Conservation (phyloP, 2,797 vertebrate species). For the Apogon talboti region DNA sequence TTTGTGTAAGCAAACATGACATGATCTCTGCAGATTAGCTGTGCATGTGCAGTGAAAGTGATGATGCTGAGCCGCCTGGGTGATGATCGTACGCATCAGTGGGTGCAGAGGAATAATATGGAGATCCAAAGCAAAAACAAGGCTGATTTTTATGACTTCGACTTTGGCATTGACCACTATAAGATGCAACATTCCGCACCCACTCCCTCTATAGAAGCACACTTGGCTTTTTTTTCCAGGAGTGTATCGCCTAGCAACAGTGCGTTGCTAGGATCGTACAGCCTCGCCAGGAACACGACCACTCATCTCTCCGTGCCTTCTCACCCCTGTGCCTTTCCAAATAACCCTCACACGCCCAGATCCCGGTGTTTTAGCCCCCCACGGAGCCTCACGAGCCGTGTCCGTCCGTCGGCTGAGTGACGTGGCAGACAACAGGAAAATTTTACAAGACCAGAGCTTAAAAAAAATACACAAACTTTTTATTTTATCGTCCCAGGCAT, state of each 20-base stretch:
- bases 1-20: slow-evolving; percentile 61
- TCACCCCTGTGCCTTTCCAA: neutral
- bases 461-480: slow-evolving; percentile 51
- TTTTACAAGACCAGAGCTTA: neutral
- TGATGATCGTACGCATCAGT: slow-evolving; percentile 6
- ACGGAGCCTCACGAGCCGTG: neutral
- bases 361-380: neutral
- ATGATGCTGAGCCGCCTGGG: slow-evolving; percentile 19
- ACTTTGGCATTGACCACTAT: neutral
- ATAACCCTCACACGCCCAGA: neutral
- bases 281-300: slow-evolving; percentile 41
- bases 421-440: slow-evolving; percentile 50
- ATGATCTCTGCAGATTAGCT: slow-evolving; percentile 29
- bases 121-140: neutral
- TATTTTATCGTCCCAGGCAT: neutral
- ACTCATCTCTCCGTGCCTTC: slow-evolving; percentile 5
- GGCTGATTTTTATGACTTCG: neutral
- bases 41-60: slow-evolving; percentile 31
- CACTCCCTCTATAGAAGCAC: slow-evolving; percentile 26
- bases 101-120: slow-evolving; percentile 12
- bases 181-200: neutral
- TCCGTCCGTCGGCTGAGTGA: slow-evolving; percentile 29
- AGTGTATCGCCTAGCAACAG: slow-evolving; percentile 82
- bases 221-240: slow-evolving; percentile 27
- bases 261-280: slow-evolving; percentile 63